Evolutionary conservation across 1,140 invertebrate species (phyloP).

Genomic region (Drosophila nebulosa): DNA sequence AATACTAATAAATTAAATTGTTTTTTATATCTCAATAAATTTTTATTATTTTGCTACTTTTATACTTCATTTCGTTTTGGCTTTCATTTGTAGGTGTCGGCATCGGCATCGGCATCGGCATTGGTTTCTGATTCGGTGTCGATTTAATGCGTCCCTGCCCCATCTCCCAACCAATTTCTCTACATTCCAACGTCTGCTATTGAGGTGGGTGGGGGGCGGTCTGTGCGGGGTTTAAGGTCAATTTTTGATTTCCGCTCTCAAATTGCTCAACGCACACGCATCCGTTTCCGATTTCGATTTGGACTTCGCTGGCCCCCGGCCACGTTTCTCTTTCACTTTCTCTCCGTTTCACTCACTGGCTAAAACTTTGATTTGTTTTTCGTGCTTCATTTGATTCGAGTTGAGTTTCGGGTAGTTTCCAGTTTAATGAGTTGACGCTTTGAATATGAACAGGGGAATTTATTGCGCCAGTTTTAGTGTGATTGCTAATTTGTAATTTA

Average conservation of each 20-base stretch:
- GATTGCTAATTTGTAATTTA: slow-evolving; percentile 80
- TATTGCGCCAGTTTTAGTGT: slow-evolving; percentile 70
- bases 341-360: slow-evolving; percentile 1
- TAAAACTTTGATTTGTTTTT: slow-evolving; percentile 74
- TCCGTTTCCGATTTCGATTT: slow-evolving; percentile 60
- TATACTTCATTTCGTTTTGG: slow-evolving; percentile 62
- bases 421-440: slow-evolving; percentile 78
- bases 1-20: slow-evolving; percentile 80
- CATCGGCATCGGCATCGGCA: background rate
- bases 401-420: slow-evolving; percentile 57
- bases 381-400: slow-evolving; percentile 75
- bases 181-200: no score
- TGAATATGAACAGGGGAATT: slow-evolving; percentile 75
- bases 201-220: no score
- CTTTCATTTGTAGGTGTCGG: background rate
- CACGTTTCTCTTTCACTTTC: slow-evolving; percentile 26
- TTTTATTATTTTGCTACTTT: slow-evolving; percentile 79
- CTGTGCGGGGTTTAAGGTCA: slow-evolving; percentile 61
- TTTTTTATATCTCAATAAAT: slow-evolving; percentile 80
- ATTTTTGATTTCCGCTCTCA: slow-evolving; percentile 78
- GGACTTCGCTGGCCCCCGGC: slow-evolving; percentile 17
- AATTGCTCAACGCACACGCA: slow-evolving; percentile 74
- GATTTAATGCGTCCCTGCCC: slow-evolving; percentile 63
- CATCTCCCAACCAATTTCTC: slow-evolving; percentile 2
- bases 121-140: slow-evolving; percentile 49